These are phyloP conservation scores for Shargacucullia verbasci DNA, from an alignment of 2,888 invertebrate species.

Conservation along the genomic window DNA sequence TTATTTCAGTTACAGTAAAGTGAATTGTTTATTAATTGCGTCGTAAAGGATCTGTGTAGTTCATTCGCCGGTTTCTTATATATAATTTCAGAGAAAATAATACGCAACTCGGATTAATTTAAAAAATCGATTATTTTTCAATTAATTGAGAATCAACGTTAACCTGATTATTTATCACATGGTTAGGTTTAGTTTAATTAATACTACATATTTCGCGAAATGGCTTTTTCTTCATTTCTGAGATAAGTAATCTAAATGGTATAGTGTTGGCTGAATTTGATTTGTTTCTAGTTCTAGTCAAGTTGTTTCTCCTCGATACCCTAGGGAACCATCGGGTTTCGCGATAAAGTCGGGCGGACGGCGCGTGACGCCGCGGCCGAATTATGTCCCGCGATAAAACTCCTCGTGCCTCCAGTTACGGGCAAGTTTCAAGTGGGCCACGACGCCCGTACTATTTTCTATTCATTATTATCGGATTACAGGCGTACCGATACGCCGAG, in stretches of 20 bases:
- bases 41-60: conserved; percentile 62
- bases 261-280: conserved; percentile 39
- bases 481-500: conserved; percentile 70
- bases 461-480: conserved; percentile 84
- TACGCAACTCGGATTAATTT: too few relatives aligned
- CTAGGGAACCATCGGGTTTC: conserved; percentile 69
- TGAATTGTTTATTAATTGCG: conserved; percentile 74
- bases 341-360: conserved; percentile 74
- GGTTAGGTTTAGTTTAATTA: background rate
- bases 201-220: too few relatives aligned
- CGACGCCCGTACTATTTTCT: conserved; percentile 78
- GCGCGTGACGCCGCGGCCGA: conserved; percentile 79
- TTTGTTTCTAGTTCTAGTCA: conserved; percentile 53
- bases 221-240: background rate
- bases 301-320: conserved; percentile 67
- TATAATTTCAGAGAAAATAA: too few relatives aligned
- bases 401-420: conserved; percentile 75
- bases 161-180: conserved; percentile 2
- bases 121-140: conserved; percentile 23
- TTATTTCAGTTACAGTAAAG: conserved; percentile 67
- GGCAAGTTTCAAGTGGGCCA: conserved; percentile 73
- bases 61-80: conserved; percentile 51
- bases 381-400: conserved; percentile 79
- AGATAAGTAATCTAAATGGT: conserved; percentile 1
- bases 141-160: conserved; percentile 24